Evolutionary conservation across 2,797 vertebrate genomes (phyloP).

Genomic region (Parauchenoglanis ngamensis): DNA sequence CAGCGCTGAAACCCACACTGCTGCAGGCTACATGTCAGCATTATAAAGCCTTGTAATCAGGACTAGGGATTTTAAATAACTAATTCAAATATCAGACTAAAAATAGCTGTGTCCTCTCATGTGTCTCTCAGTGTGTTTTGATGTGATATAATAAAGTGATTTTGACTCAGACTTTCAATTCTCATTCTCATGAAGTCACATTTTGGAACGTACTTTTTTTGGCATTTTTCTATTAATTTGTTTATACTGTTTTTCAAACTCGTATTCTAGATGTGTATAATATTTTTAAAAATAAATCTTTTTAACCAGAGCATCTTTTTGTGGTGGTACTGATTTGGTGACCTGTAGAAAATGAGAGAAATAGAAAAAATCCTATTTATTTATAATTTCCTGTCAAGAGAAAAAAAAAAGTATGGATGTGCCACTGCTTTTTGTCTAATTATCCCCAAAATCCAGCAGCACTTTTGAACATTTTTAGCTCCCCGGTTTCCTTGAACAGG

Average conservation of each 20-base stretch:
- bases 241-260: background rate
- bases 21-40: conserved; percentile 9
- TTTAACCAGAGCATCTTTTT: background rate
- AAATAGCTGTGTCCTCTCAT: background rate
- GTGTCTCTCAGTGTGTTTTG: background rate
- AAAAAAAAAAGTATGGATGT: background rate
- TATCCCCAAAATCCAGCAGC: background rate
- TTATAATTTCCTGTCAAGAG: background rate
- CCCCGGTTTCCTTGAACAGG: background rate
- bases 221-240: background rate
- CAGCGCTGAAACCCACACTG: conserved; percentile 39
- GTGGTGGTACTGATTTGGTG: background rate
- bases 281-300: background rate
- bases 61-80: background rate
- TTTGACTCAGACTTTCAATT: background rate
- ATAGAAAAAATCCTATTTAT: background rate
- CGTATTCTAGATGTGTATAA: background rate
- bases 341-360: background rate
- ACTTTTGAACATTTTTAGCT: background rate
- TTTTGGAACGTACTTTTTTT: background rate
- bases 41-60: background rate
- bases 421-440: background rate
- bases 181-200: background rate
- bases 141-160: background rate
- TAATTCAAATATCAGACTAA: background rate